Percentiles rank a stretch among this genome's conserved stretches.
These are phyloP conservation scores for Orchesellides sinensis DNA, from an alignment of 2,888 invertebrate species.

Conservation along the genomic window DNA sequence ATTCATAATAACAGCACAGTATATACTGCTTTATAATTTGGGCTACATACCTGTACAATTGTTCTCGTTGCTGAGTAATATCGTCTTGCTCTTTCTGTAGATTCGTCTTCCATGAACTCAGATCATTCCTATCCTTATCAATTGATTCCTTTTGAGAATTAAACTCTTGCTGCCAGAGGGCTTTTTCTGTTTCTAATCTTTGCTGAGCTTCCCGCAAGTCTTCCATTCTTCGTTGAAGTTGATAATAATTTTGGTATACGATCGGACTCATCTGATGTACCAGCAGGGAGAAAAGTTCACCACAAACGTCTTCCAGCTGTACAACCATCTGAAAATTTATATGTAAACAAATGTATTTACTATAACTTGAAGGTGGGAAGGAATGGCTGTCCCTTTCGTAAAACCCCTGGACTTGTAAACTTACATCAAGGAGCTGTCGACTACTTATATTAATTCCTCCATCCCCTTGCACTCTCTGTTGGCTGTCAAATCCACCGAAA, in stretches of 20 bases:
- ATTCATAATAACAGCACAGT: neutral
- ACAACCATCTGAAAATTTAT: slow-evolving; percentile 69
- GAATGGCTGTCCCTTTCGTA: too few relatives aligned
- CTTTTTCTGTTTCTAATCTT: slow-evolving; percentile 73
- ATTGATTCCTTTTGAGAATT: slow-evolving; percentile 69
- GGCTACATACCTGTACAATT: slow-evolving; percentile 83
- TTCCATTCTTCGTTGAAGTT: slow-evolving; percentile 74
- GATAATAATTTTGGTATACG: slow-evolving; percentile 71
- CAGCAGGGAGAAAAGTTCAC: slow-evolving; percentile 74
- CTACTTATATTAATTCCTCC: slow-evolving; percentile 11
- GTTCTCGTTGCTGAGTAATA: slow-evolving; percentile 93
- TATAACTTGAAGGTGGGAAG: too few relatives aligned
- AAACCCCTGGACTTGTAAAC: too few relatives aligned
- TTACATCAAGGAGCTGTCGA: slow-evolving; percentile 34
- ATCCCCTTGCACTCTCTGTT: slow-evolving; percentile 65
- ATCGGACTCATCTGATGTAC: slow-evolving; percentile 72
- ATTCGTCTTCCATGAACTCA: slow-evolving; percentile 79
- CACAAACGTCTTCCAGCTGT: slow-evolving; percentile 73
- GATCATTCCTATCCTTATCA: slow-evolving; percentile 68
- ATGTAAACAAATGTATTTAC: neutral
- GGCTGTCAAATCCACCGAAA: slow-evolving; percentile 93
- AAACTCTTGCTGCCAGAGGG: slow-evolving; percentile 71
- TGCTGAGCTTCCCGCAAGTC: slow-evolving; percentile 74
- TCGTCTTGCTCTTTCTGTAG: slow-evolving; percentile 88
- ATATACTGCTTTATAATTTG: neutral